A percentile compares a stretch with the other conserved stretches of the same genome.
Conservation (phyloP, 2,797 vertebrate genomes). For the Etheostoma perlongum region DNA sequence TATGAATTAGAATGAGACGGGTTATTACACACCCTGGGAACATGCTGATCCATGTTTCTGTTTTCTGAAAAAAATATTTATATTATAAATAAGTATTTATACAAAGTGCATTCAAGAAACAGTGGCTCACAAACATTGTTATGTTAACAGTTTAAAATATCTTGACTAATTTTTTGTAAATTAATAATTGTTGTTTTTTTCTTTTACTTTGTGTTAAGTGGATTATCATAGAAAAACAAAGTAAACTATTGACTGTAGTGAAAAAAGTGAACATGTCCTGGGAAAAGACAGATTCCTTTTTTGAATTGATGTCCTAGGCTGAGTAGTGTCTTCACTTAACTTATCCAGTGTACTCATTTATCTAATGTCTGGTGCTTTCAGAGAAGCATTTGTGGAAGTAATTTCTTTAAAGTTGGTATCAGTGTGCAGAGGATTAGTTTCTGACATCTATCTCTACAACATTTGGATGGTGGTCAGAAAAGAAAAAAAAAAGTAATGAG, state of each 20-base stretch:
- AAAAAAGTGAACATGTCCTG: neutral
- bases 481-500: conserved; percentile 9
- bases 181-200: neutral
- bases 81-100: neutral
- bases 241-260: neutral
- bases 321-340: conserved; percentile 17
- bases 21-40: neutral
- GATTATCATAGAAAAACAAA: neutral
- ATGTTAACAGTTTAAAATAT: neutral
- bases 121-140: neutral
- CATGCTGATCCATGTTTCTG: neutral
- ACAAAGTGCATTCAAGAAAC: neutral
- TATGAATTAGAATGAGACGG: neutral
- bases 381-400: conserved; percentile 20
- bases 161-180: neutral
- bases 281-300: conserved; percentile 16
- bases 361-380: conserved; percentile 32
- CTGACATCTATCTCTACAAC: conserved; percentile 26
- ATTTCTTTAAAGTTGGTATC: conserved; percentile 29
- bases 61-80: neutral
- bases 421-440: conserved; percentile 33
- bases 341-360: conserved; percentile 34
- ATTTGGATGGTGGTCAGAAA: conserved; percentile 12
- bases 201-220: neutral
- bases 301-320: conserved; percentile 48